Conservation (phyloP, 2,888 invertebrate genomes). For the Asteroscopus sphinx region DNA sequence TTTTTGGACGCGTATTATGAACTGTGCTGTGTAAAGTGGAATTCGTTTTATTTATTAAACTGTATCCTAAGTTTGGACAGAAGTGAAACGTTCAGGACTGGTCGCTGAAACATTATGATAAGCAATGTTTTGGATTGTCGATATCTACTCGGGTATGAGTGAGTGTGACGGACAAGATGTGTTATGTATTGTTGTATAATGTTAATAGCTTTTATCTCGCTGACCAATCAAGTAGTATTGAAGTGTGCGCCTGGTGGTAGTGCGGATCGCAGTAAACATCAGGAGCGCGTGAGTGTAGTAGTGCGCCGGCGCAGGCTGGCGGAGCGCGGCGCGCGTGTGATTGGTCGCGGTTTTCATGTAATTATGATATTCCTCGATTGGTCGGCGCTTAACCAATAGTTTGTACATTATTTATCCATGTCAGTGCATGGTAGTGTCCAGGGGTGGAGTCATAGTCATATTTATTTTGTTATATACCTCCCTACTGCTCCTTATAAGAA, state of each 20-base stretch:
- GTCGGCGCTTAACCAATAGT: conserved; percentile 51
- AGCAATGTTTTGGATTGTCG: conserved; percentile 4
- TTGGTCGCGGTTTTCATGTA: conserved; percentile 38
- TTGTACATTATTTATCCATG: conserved; percentile 22
- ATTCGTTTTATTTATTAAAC: conserved; percentile 1
- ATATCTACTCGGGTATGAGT: conserved; percentile 1
- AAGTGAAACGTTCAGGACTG: conserved; percentile 2
- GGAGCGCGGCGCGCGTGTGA: conserved; percentile 28
- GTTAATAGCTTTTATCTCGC: background rate
- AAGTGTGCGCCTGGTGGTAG: background rate
- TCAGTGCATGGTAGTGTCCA: conserved; percentile 10
- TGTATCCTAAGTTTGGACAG: background rate
- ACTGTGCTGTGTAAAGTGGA: conserved; percentile 40
- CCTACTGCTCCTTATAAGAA: too few species aligned
- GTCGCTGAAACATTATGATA: too few species aligned
- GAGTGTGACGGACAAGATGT: background rate
- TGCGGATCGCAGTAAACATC: background rate
- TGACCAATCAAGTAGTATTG: conserved; percentile 6
- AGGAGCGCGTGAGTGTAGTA: conserved; percentile 1
- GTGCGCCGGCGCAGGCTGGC: conserved; percentile 26
- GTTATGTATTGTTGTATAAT: conserved; percentile 2
- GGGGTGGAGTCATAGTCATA: conserved; percentile 7
- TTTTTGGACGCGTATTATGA: conserved; percentile 13
- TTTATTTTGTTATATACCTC: background rate
- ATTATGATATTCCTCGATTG: conserved; percentile 49